Percentiles rank a stretch among this genome's conserved stretches.
Evolutionary conservation across 64 coral and sea anemone genomes (phyloP).

Genomic region (Montipora cactus): DNA sequence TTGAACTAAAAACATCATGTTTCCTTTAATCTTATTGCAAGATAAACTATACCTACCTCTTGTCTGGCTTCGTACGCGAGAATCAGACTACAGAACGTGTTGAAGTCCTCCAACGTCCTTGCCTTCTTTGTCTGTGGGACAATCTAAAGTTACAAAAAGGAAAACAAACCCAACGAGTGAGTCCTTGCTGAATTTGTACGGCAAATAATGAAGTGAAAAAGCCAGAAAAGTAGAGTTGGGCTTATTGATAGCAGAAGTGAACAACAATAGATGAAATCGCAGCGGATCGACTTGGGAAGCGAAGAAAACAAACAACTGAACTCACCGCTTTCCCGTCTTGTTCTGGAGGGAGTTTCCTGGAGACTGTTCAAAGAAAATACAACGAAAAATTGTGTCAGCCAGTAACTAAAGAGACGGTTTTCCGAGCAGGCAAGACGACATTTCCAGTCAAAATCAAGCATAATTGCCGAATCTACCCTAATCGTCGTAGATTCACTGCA

Average conservation of each 20-base stretch:
- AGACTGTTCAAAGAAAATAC: conserved; percentile 48
- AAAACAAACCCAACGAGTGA: background rate
- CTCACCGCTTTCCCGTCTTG: conserved; percentile 56
- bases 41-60: conserved; percentile 69
- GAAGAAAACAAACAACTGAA: conserved; percentile 19
- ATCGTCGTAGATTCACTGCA: conserved; percentile 56
- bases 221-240: background rate
- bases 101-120: conserved; percentile 95
- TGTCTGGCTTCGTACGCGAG: conserved; percentile 98
- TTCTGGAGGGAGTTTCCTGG: conserved; percentile 53
- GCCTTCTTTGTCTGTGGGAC: conserved; percentile 89
- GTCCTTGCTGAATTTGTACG: background rate
- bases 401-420: conserved; percentile 1
- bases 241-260: conserved; percentile 17
- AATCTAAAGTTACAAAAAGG: conserved; percentile 60
- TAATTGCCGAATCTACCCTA: background rate
- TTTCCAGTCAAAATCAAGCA: conserved; percentile 2
- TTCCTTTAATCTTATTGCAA: background rate
- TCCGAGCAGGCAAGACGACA: conserved; percentile 1
- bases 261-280: conserved; percentile 46
- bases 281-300: conserved; percentile 5
- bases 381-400: background rate
- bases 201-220: background rate
- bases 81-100: conserved; percentile 98
- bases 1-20: background rate